Conservation (phyloP, 64 coral and sea anemone genomes). For the Acropora yongei region DNA sequence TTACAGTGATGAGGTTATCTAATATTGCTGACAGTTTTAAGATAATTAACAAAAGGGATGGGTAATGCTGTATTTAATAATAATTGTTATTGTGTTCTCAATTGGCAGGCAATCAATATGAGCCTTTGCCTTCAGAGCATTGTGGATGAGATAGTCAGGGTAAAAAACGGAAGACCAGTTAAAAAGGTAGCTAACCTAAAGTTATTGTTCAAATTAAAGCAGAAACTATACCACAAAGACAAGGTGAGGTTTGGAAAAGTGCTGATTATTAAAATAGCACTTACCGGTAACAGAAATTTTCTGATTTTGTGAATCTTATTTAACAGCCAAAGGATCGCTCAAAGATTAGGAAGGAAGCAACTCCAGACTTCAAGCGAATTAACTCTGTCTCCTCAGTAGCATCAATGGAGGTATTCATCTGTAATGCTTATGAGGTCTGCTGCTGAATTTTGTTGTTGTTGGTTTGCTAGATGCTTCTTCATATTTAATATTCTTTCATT, state of each 20-base stretch:
- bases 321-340: slow-evolving; percentile 66
- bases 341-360: slow-evolving; percentile 13
- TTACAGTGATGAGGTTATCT: slow-evolving; percentile 77
- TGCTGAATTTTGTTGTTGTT: too few relatives aligned
- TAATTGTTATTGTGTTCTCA: not conserved
- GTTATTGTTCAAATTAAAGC: too few relatives aligned
- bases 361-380: slow-evolving; percentile 31
- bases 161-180: slow-evolving; percentile 68
- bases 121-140: slow-evolving; percentile 96
- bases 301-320: not conserved
- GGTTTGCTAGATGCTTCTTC: not conserved
- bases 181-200: slow-evolving; percentile 43
- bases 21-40: too few relatives aligned
- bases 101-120: slow-evolving; percentile 81
- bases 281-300: too few relatives aligned
- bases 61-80: not conserved
- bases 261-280: too few relatives aligned
- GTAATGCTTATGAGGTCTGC: too few relatives aligned
- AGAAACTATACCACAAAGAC: too few relatives aligned
- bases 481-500: not conserved
- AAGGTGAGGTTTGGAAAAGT: not conserved
- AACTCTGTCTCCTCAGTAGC: slow-evolving; percentile 79
- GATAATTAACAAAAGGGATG: too few relatives aligned
- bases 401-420: slow-evolving; percentile 67
- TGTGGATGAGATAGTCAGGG: slow-evolving; percentile 94